phyloP scores from a whole-genome alignment of 2,888 invertebrate species.

The Rambutsinella grinnellia region DNA sequence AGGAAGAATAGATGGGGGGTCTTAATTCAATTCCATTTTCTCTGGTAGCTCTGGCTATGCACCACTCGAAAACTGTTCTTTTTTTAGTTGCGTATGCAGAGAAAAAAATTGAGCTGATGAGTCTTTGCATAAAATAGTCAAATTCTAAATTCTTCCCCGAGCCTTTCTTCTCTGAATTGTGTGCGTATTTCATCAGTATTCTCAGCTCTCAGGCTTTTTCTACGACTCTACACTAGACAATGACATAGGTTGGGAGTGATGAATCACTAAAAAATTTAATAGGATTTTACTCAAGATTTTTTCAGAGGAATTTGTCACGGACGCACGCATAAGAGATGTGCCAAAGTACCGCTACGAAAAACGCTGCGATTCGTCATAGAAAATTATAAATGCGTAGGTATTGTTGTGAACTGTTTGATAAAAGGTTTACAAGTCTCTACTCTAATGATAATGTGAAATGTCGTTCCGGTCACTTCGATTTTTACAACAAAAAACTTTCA shows the following conservation, averaged over 20 bases:
- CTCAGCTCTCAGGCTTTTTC: too few species aligned
- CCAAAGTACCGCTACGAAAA: neutral
- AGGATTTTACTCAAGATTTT: too few species aligned
- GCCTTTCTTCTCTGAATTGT: too few species aligned
- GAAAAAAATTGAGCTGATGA: neutral
- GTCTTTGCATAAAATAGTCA: neutral
- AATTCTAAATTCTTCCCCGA: neutral
- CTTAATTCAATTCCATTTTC: conserved; percentile 28
- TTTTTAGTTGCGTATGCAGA: neutral
- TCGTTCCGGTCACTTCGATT: conserved; percentile 31
- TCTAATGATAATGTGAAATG: conserved; percentile 10
- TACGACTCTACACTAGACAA: too few species aligned
- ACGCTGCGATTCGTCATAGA: conserved; percentile 13
- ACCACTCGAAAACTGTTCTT: neutral
- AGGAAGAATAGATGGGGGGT: conserved; percentile 25
- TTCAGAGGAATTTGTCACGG: conserved; percentile 21
- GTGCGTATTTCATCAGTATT: too few species aligned
- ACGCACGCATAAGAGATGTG: conserved; percentile 7
- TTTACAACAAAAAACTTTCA: neutral
- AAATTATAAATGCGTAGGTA: conserved; percentile 9
- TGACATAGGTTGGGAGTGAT: too few species aligned
- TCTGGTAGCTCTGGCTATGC: neutral
- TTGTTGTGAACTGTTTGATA: too few species aligned
- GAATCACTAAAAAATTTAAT: too few species aligned
- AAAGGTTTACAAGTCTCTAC: too few species aligned